Conservation (phyloP, 2,113 vertebrate species). For the Butastur rufipennis region DNA sequence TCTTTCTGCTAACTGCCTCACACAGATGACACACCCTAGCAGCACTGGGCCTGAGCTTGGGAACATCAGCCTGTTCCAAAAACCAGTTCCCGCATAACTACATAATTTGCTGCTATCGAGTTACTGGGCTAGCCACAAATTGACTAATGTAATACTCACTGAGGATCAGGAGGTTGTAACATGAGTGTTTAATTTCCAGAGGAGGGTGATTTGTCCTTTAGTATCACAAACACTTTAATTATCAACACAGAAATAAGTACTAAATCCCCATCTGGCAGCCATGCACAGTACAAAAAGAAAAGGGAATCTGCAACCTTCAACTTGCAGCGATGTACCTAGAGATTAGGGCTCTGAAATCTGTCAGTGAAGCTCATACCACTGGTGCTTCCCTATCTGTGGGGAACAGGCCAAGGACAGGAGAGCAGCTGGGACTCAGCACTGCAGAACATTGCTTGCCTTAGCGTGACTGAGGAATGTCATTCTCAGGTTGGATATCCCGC, state of each 20-base stretch:
- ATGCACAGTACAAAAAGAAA: neutral
- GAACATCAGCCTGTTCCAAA: slow-evolving; percentile 71
- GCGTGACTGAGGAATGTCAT: neutral
- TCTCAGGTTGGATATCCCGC: neutral
- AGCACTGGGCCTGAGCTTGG: slow-evolving; percentile 56
- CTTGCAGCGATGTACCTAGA: neutral
- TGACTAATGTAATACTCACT: slow-evolving; percentile 43
- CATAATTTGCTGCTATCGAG: slow-evolving; percentile 51
- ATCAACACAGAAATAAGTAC: neutral
- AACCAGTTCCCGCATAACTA: slow-evolving; percentile 69
- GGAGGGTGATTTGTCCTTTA: neutral
- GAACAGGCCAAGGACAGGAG: neutral
- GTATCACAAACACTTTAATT: neutral
- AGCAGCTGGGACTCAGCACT: neutral
- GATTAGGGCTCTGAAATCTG: neutral
- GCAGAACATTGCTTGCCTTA: neutral
- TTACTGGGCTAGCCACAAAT: slow-evolving; percentile 65
- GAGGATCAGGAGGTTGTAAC: neutral
- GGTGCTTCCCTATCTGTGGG: neutral
- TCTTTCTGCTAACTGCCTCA: slow-evolving; percentile 6
- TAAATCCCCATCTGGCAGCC: neutral
- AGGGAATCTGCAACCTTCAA: neutral
- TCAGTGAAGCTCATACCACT: neutral
- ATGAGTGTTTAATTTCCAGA: slow-evolving; percentile 28
- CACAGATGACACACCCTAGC: slow-evolving; percentile 53